Percentiles rank a stretch among this genome's conserved stretches.
Conservation (phyloP, 2,888 invertebrate species). For the Megaustenia siamemsis region DNA sequence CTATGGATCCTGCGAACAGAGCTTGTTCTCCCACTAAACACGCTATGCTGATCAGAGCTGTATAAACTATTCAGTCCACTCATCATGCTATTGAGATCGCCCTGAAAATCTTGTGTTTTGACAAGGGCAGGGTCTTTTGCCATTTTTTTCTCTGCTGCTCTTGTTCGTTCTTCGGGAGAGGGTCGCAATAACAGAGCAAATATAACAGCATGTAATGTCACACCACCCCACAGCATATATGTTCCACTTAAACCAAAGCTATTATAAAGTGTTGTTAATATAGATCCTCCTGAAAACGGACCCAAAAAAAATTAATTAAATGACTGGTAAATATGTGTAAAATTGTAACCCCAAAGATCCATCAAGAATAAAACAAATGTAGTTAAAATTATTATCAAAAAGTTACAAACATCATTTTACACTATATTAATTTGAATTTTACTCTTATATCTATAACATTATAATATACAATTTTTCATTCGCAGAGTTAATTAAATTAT, state of each 20-base stretch:
- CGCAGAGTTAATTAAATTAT: no score
- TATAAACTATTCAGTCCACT: constrained; percentile 51
- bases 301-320: no score
- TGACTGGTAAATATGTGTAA: no score
- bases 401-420: no score
- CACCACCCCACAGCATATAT: constrained; percentile 48
- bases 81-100: constrained; percentile 48
- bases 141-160: constrained; percentile 38
- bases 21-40: constrained; percentile 33
- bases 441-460: no score
- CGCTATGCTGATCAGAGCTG: constrained; percentile 32
- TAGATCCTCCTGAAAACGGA: constrained; percentile 37
- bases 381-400: no score
- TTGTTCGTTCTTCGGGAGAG: constrained; percentile 44
- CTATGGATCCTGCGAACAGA: constrained; percentile 14
- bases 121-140: background rate
- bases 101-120: constrained; percentile 35
- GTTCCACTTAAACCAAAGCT: constrained; percentile 50
- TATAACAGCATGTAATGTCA: constrained; percentile 30
- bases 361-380: no score
- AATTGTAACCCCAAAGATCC: no score
- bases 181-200: constrained; percentile 48
- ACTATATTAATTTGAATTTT: no score
- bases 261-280: constrained; percentile 20
- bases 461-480: no score